Conservation (phyloP, 2,113 vertebrate species). For the Sorex fumeus region DNA sequence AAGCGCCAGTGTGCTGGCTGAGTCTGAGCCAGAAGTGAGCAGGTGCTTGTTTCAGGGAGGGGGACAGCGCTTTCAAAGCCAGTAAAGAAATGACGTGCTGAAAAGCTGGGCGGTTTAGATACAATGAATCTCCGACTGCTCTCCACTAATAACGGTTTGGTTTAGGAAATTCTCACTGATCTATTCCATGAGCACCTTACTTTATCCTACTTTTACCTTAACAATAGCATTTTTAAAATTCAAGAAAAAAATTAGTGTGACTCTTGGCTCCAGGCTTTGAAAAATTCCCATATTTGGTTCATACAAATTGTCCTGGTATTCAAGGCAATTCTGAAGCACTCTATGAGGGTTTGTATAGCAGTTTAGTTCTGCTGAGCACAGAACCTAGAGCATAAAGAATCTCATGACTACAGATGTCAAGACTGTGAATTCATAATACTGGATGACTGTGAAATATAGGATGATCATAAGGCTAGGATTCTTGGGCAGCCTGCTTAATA, state of each 20-base stretch:
- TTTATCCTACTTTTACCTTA: conserved; percentile 44
- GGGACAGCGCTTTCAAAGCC: not conserved
- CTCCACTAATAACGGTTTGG: not conserved
- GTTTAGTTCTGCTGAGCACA: not conserved
- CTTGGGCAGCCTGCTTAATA: not conserved
- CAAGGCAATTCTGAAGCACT: not conserved
- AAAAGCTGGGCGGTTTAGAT: not conserved
- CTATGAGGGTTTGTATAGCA: not conserved
- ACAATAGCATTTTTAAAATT: not conserved
- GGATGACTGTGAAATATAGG: not conserved
- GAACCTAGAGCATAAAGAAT: conserved; percentile 6
- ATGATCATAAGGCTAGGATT: not conserved
- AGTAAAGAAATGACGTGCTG: not conserved
- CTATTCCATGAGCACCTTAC: not conserved
- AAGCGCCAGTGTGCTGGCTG: not conserved
- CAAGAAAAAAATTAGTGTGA: not conserved
- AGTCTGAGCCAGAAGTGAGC: not conserved
- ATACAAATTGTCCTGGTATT: conserved; percentile 8
- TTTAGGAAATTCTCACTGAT: not conserved
- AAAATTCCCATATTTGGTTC: conserved; percentile 48
- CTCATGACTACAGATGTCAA: not conserved
- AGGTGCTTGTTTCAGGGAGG: not conserved
- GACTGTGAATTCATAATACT: not conserved
- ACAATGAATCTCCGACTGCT: not conserved
- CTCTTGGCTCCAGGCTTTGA: not conserved